These are phyloP conservation scores for Tragelaphus buxtoni DNA, from an alignment of 2,113 vertebrate genomes.

Conservation along the genomic window DNA sequence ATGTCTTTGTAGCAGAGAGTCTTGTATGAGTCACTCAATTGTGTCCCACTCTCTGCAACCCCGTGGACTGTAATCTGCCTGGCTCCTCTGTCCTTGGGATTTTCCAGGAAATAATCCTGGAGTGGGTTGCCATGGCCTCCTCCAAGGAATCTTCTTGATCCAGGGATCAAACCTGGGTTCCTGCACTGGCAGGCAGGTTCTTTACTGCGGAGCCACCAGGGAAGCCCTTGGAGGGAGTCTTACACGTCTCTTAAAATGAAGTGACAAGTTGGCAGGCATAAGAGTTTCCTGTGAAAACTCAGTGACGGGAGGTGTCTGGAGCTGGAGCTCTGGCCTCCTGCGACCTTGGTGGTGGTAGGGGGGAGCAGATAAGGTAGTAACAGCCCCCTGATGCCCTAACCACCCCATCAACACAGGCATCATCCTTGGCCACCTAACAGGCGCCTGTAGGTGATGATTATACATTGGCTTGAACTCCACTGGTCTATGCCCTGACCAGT, in stretches of 20 bases:
- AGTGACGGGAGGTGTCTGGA: fast-evolving
- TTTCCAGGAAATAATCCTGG: not conserved
- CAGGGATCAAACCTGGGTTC: not conserved
- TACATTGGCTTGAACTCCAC: fast-evolving
- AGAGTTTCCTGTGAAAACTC: not conserved
- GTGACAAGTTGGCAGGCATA: fast-evolving
- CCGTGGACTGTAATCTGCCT: not conserved
- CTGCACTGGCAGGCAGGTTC: not conserved
- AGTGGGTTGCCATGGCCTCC: not conserved
- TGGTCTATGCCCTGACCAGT: not conserved
- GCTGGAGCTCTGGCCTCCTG: not conserved
- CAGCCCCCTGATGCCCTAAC: fast-evolving
- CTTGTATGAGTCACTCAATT: not conserved
- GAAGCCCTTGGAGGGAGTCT: not conserved
- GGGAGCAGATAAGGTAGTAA: too few species aligned
- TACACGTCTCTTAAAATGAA: fast-evolving
- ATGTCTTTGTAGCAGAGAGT: not conserved
- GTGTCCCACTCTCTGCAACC: not conserved
- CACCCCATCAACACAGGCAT: not conserved
- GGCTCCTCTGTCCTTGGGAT: not conserved
- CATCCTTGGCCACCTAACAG: fast-evolving
- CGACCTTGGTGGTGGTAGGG: fast-evolving
- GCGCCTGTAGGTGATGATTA: fast-evolving
- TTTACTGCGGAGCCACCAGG: not conserved
- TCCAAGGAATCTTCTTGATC: not conserved